Conservation (phyloP, 35 echinoderm and acorn worm genomes). For the Hemicentrotus pulcherrimus region DNA sequence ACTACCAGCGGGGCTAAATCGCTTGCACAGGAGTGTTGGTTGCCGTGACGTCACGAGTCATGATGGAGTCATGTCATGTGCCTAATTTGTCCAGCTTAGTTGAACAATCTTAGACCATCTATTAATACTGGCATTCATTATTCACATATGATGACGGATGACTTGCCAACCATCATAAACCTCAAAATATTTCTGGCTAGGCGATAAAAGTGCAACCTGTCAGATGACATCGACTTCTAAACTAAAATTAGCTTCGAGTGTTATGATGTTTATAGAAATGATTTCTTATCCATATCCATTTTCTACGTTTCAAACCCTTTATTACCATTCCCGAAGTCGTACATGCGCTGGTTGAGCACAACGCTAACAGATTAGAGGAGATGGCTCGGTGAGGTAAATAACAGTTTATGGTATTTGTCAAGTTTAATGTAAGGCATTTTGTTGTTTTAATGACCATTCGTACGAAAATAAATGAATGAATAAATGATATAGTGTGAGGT, state of each 20-base stretch:
- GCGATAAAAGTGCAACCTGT: background rate
- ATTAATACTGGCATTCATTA: background rate
- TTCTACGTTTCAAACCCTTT: background rate
- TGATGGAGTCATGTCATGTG: background rate
- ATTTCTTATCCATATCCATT: background rate
- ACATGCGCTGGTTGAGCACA: background rate
- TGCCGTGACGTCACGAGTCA: background rate
- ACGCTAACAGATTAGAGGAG: background rate
- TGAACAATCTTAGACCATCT: background rate
- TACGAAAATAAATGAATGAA: no score
- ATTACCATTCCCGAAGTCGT: background rate
- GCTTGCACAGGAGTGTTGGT: background rate
- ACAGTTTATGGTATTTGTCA: background rate
- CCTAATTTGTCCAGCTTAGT: background rate
- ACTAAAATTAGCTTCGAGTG: background rate
- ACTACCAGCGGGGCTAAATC: background rate
- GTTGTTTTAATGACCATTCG: no score
- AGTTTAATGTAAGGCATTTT: background rate
- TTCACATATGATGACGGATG: background rate
- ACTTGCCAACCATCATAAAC: background rate
- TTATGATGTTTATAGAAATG: slow-evolving; percentile 1
- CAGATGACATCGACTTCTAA: background rate
- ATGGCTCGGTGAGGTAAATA: background rate
- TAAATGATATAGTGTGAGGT: no score
- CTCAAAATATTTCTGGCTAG: background rate